These are phyloP conservation scores for Porites divaricata DNA, from an alignment of 92 coral and sea anemone genomes.

Conservation along the genomic window DNA sequence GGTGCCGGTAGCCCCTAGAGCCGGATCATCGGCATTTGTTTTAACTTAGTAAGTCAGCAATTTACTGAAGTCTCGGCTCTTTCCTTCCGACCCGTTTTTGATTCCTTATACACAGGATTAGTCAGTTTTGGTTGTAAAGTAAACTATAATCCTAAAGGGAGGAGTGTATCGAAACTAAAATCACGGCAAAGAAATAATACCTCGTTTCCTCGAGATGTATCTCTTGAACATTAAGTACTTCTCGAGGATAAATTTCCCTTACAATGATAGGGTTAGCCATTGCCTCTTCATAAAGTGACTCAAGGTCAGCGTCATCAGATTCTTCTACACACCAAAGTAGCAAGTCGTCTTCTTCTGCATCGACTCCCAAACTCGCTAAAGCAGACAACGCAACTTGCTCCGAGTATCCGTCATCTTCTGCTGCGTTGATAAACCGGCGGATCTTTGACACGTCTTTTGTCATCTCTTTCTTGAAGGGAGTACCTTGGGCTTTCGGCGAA, in stretches of 20 bases:
- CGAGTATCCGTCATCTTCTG: slow-evolving; percentile 55
- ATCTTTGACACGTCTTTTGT: slow-evolving; percentile 22
- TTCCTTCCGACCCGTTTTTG: too few species aligned
- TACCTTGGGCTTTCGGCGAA: neutral
- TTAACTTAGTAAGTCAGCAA: too few species aligned
- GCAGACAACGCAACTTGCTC: slow-evolving; percentile 76
- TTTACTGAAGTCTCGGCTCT: too few species aligned
- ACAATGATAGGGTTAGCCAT: slow-evolving; percentile 15
- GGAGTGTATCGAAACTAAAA: too few species aligned
- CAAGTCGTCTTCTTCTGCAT: slow-evolving; percentile 76
- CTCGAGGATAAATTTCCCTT: slow-evolving; percentile 3
- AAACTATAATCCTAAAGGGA: too few species aligned
- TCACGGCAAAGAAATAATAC: neutral
- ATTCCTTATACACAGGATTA: too few species aligned
- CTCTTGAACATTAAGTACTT: neutral
- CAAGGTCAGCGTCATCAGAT: slow-evolving; percentile 60
- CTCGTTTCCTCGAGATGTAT: neutral
- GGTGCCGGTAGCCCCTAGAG: too few species aligned
- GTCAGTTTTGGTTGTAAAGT: too few species aligned
- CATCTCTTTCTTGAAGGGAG: slow-evolving; percentile 13
- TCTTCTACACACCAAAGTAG: slow-evolving; percentile 74
- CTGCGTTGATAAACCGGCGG: slow-evolving; percentile 22
- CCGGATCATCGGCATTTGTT: too few species aligned
- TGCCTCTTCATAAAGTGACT: slow-evolving; percentile 40
- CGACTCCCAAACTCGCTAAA: slow-evolving; percentile 60